Percentiles rank a stretch among this genome's conserved stretches.
Conservation (phyloP, 2,113 vertebrate genomes). For the Cyphomyrus discorhynchus region DNA sequence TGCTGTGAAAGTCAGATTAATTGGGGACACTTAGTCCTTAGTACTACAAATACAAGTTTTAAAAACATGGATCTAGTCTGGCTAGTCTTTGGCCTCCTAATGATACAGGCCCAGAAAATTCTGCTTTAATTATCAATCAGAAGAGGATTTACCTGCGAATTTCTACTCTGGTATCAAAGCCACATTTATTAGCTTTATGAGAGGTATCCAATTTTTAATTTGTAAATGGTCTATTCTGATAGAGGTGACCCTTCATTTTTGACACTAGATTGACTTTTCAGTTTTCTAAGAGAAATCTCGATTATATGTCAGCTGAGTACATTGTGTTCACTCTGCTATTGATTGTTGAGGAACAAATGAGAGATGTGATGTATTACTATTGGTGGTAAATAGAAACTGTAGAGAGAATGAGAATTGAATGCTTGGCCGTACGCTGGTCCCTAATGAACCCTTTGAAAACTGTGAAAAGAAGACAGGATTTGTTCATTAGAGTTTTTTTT, state of each 20-base stretch:
- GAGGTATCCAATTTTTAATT: background rate
- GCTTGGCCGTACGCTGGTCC: conserved; percentile 13
- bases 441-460: conserved; percentile 25
- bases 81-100: background rate
- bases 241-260: background rate
- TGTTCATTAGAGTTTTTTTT: conserved; percentile 23
- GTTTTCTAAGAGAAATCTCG: conserved; percentile 22
- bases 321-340: conserved; percentile 11
- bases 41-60: background rate
- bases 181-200: background rate
- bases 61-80: background rate
- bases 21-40: background rate
- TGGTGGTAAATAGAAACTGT: conserved; percentile 21
- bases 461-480: conserved; percentile 21
- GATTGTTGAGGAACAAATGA: conserved; percentile 15
- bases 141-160: background rate
- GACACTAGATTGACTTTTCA: conserved; percentile 21
- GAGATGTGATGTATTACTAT: conserved; percentile 8
- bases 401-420: conserved; percentile 20
- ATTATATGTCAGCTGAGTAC: conserved; percentile 17
- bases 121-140: background rate
- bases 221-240: background rate
- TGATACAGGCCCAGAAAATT: background rate
- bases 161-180: background rate
- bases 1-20: background rate